Evolutionary conservation across 2,113 vertebrate genomes (phyloP).

Genomic region (Engraulis encrasicolus): DNA sequence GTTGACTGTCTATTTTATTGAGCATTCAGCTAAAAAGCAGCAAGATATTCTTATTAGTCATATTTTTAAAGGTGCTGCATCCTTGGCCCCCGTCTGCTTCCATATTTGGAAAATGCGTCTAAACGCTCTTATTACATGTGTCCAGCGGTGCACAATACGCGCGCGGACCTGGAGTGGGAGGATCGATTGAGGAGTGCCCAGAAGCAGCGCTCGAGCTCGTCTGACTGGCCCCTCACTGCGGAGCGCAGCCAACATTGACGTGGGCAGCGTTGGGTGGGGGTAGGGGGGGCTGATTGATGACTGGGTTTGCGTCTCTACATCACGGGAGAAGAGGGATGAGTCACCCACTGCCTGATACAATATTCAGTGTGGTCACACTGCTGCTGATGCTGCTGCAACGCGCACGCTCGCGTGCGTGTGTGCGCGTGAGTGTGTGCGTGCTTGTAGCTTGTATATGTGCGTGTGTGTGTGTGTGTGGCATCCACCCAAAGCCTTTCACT

Average conservation of each 20-base stretch:
- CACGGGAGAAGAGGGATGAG: conserved; percentile 73
- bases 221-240: conserved; percentile 40
- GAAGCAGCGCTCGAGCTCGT: conserved; percentile 39
- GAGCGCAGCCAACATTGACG: conserved; percentile 48
- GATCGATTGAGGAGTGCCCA: conserved; percentile 30
- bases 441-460: no score
- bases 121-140: conserved; percentile 3
- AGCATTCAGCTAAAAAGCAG: not conserved
- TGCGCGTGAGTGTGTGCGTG: not conserved
- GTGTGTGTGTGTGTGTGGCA: not conserved
- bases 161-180: conserved; percentile 7
- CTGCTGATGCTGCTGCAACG: conserved; percentile 43
- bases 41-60: not conserved
- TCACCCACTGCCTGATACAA: conserved; percentile 70
- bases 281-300: conserved; percentile 65
- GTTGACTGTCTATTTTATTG: not conserved
- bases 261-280: conserved; percentile 36
- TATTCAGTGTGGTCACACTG: conserved; percentile 61
- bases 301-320: conserved; percentile 64
- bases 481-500: not conserved
- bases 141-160: conserved; percentile 14
- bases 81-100: not conserved
- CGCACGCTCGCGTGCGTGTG: conserved; percentile 11
- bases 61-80: not conserved
- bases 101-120: not conserved